Base-by-base conservation (phyloP, 2,113 vertebrate genomes). In the Pangasianodon gigas region DNA sequence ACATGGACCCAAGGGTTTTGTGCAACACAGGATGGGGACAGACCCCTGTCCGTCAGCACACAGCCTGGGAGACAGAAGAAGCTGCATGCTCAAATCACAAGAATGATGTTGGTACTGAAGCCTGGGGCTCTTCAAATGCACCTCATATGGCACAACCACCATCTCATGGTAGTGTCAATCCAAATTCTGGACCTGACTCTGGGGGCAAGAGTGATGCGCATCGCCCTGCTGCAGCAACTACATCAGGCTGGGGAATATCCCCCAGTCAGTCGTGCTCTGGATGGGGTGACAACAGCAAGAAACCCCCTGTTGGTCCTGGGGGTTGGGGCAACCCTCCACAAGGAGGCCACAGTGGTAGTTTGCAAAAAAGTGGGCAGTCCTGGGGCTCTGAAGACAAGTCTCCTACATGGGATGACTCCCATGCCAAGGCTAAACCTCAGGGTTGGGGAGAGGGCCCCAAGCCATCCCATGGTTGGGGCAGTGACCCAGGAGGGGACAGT, bases 21-120 rank as follows among this genome's bases (percentile, higher is more conserved):
- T 99, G 97, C 93, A 99, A 99, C 95, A 98, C 97, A 18, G 98
- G 98, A 60, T 99, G 98, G 98, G 98, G 98, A 94, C 98, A 99
- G 96, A 99, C 97, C 89, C 98, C 98, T 84, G 98, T 99, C 84
- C 97, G 97, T 93, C 98, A 99, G 92, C 98, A 99, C 96, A 99
- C 97, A 91, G 96, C 97, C 91, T 99, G 98, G 98, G 98, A 99
- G 94, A 98, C 97, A 94, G 97, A 97, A 93, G 97, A 97, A 93
- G 97, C 95, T 93, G 96, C 97, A 7, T 92, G 97, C 93, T 94
- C 96, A 67, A 98, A 98, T 93, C 94, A 95, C 37, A 99, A 98
- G 94, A 98, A 95, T 93, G 97, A 97, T 93, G 96, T 93, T 91
- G 96, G 96, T 93, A 96, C 96, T 84, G 98, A 98, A 93, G 96